Evolutionary conservation across 2,113 vertebrate species (phyloP), one percentile per base, ranked within the genome.

Genomic region (Tricholaema leucomelas): DNA sequence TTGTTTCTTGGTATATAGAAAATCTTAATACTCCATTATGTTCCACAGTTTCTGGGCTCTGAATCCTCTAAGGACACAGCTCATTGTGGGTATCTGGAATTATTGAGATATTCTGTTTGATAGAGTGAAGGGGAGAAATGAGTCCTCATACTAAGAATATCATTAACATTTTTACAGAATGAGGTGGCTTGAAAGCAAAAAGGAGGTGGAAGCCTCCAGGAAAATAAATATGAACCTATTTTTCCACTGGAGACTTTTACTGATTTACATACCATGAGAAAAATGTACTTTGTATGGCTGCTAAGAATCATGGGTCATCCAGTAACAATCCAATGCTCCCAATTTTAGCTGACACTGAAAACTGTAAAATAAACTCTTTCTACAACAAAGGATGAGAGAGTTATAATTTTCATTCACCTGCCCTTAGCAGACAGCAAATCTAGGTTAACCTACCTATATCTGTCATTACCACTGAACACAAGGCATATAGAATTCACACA

Each of bases 361-460:
- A 88, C 76, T 92, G 84, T 93, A 96, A 97, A 97, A 97, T 72
- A 96, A 96, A 96, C 31, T 82, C 78, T 96, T 93, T 70, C 94
- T 92, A 88, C 75, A 85, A 90, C 69, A 85, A 84, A 93, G 61
- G 91, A 96, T 94, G 94, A 95, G 72, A 93, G 69, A 92, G 85
- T 95, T 96, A 94, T 85, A 95, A 85, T 96, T 96, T 96, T 93
- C 58, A 92, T 90, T 97, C 90, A 97, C 87, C 85, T 76, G 74
- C 82, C 72, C 85, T 96, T 94, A 97, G 59, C 63, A 94, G 92
- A 97, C 92, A 96, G 76, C 75, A 81, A 96, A 96, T 85, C 94
- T 97, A 97, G 94, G 88, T 97, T 94, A 92, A 90, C 93, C 91
- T 92, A 91, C 79, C 94, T 54, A 79, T 67, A 96, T 96, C 87